Conservation (phyloP, 2,888 invertebrate species). For the Tipula unca region DNA sequence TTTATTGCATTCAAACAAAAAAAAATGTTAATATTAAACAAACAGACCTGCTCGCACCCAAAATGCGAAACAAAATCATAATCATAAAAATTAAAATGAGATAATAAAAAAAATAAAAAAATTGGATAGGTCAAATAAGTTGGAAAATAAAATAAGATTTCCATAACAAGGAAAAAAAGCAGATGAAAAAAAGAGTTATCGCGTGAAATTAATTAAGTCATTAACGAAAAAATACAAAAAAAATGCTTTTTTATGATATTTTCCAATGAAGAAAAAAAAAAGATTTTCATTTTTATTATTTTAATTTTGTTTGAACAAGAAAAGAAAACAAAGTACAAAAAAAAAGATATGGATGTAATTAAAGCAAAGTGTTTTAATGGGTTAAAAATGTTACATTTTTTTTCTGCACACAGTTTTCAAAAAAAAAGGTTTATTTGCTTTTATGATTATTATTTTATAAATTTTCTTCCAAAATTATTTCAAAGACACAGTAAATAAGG, state of each 20-base stretch:
- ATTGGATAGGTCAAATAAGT: neutral
- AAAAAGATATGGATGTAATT: conserved; percentile 4
- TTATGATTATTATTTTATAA: neutral
- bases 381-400: neutral
- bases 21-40: neutral
- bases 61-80: neutral
- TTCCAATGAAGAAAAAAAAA: neutral
- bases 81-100: conserved; percentile 8
- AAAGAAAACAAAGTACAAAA: neutral
- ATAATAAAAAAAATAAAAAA: neutral
- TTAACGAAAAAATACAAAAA: neutral
- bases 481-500: neutral
- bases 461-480: neutral
- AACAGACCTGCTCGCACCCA: conserved; percentile 2
- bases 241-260: neutral
- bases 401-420: neutral
- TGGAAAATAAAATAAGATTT: neutral
- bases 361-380: conserved; percentile 14
- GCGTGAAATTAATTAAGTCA: conserved; percentile 4
- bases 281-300: neutral
- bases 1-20: neutral
- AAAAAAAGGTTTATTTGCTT: conserved; percentile 8
- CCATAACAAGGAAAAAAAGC: neutral
- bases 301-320: conserved; percentile 8
- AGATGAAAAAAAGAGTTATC: conserved; percentile 3